Conservation (phyloP, 2,797 vertebrate species). For the Miichthys miiuy region DNA sequence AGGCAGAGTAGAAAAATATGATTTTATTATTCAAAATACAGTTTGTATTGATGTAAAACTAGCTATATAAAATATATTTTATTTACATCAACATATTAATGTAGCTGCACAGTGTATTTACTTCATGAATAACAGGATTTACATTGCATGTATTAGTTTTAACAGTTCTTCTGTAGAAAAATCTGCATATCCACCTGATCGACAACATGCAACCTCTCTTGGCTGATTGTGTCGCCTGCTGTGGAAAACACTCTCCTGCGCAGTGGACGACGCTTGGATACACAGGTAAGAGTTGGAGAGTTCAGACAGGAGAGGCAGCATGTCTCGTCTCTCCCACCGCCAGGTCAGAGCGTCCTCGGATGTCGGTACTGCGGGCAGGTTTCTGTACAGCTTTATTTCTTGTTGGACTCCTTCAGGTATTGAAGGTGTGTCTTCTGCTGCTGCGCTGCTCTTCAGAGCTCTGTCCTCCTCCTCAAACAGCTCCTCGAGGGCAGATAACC, state of each 20-base stretch:
- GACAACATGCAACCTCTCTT: conserved; percentile 19
- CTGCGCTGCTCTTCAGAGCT: conserved; percentile 13
- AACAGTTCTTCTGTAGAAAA: conserved; percentile 26
- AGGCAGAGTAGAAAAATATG: too few relatives aligned
- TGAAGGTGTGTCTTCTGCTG: background rate
- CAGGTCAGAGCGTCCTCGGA: conserved; percentile 29
- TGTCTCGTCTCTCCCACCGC: conserved; percentile 32
- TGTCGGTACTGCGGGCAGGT: conserved; percentile 12
- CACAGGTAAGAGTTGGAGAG: conserved; percentile 25
- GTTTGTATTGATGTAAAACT: too few relatives aligned
- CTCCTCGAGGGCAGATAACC: conserved; percentile 21
- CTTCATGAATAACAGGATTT: background rate
- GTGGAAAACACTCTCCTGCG: conserved; percentile 14
- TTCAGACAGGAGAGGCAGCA: conserved; percentile 20
- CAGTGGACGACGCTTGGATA: conserved; percentile 16
- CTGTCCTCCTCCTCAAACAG: conserved; percentile 45
- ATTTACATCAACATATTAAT: background rate
- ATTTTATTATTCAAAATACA: too few relatives aligned
- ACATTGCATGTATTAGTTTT: background rate
- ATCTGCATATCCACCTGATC: conserved; percentile 18
- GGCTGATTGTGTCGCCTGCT: conserved; percentile 13
- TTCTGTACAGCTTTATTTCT: conserved; percentile 34
- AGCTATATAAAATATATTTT: too few relatives aligned
- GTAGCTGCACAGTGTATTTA: background rate
- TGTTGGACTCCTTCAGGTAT: conserved; percentile 1